A percentile compares a stretch with the other conserved stretches of the same genome.
phyloP scores from a whole-genome alignment of 2,888 invertebrate genomes.

The Aleiodes leptofemur region DNA sequence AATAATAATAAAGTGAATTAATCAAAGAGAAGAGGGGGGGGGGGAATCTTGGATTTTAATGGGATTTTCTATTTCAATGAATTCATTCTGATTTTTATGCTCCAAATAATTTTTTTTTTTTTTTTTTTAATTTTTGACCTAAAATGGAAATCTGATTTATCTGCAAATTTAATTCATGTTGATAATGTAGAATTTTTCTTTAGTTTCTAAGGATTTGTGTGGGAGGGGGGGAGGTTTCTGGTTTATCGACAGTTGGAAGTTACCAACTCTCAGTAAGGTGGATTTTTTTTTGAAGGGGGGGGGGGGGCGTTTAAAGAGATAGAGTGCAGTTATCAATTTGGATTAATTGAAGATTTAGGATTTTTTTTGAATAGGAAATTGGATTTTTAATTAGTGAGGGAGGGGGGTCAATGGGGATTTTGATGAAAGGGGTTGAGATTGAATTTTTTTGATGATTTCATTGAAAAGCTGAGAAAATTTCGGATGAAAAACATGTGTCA shows the following conservation, averaged over 20 bases:
- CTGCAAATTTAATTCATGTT: neutral
- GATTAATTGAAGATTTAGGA: no score
- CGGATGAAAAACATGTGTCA: no score
- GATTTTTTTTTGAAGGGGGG: no score
- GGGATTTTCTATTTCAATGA: neutral
- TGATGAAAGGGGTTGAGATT: neutral
- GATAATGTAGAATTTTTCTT: neutral
- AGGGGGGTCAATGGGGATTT: no score
- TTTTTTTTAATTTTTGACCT: neutral
- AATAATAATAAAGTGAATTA: neutral
- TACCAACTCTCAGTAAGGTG: neutral
- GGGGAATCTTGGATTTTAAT: neutral
- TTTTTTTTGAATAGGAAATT: no score
- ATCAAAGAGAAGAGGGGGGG: no score
- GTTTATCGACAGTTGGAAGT: conserved; percentile 24
- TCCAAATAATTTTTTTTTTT: neutral
- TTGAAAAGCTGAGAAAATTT: neutral
- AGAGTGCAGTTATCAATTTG: no score
- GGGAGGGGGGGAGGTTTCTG: neutral
- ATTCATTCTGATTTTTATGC: conserved; percentile 2
- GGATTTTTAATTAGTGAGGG: no score
- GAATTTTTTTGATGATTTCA: neutral
- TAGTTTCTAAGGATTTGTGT: neutral
- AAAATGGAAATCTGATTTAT: neutral
- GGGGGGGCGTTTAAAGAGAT: no score